phyloP scores from a whole-genome alignment of 1,140 invertebrate genomes.

The Rhagoletis pomonella region DNA sequence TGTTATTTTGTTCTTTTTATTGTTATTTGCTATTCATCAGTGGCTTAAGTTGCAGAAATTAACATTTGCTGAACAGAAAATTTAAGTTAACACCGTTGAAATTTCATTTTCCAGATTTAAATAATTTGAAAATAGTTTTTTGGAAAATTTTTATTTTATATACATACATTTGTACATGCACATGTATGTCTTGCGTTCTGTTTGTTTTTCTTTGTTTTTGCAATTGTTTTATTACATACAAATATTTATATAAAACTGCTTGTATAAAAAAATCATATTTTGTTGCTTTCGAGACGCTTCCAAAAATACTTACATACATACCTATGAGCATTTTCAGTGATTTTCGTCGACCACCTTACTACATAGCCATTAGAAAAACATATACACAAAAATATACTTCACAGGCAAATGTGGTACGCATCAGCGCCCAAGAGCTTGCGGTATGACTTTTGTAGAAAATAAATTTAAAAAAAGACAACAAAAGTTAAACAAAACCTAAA shows the following conservation, averaged over 20 bases:
- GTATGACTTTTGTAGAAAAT: conserved; percentile 1
- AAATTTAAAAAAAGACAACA: background rate
- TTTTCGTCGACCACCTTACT: background rate
- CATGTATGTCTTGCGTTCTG: background rate
- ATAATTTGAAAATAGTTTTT: no score
- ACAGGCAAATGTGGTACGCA: background rate
- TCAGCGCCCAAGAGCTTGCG: background rate
- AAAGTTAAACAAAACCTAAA: background rate
- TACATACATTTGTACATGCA: no score
- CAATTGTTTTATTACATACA: background rate
- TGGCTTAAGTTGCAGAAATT: no score
- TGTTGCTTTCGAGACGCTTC: conserved; percentile 30
- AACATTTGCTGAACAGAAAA: no score
- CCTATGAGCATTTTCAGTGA: conserved; percentile 46
- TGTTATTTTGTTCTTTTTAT: background rate
- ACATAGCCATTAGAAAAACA: background rate
- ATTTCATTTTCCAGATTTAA: no score
- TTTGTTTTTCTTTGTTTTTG: background rate
- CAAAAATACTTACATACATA: background rate
- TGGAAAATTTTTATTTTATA: no score
- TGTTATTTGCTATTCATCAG: no score
- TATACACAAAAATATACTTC: background rate
- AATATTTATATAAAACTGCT: background rate
- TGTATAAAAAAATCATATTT: background rate
- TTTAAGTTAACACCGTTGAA: no score